Conservation (phyloP, 2,888 invertebrate species). For the Leptopilina syphax region DNA sequence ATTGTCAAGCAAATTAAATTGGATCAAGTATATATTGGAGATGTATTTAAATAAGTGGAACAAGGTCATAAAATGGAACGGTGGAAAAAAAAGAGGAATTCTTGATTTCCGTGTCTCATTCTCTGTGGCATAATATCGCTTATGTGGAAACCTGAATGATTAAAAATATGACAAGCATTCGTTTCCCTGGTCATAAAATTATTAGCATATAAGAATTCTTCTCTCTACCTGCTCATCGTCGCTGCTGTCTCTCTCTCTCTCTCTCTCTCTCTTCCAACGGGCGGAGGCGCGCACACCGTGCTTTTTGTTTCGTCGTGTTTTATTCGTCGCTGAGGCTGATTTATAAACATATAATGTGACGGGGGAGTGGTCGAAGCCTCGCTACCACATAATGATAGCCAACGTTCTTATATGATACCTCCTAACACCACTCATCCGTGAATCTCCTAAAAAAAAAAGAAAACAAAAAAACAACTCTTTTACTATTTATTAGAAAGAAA, state of each 20-base stretch:
- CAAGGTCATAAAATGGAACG: conserved; percentile 2
- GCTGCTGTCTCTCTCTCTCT: conserved; percentile 32
- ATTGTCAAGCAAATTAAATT: conserved; percentile 10
- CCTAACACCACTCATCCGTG: conserved; percentile 44
- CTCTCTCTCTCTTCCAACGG: conserved; percentile 48
- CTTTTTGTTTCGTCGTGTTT: conserved; percentile 55
- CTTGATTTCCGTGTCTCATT: conserved; percentile 62
- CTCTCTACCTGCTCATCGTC: conserved; percentile 69
- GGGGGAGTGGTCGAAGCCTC: conserved; percentile 73
- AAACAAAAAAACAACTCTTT: neutral
- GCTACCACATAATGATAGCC: conserved; percentile 77
- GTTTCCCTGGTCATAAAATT: conserved; percentile 77
- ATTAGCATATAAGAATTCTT: conserved; percentile 77
- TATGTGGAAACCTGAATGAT: conserved; percentile 73
- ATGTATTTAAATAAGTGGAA: conserved; percentile 44
- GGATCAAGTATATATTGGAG: neutral
- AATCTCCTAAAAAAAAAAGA: neutral
- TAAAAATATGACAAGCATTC: conserved; percentile 77
- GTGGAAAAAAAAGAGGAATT: conserved; percentile 45
- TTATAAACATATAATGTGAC: conserved; percentile 78
- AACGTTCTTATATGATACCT: conserved; percentile 67
- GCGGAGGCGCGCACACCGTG: conserved; percentile 52
- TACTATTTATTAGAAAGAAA: neutral
- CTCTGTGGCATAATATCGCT: conserved; percentile 55
- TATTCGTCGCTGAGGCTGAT: conserved; percentile 69